Conservation (phyloP, 2,113 vertebrate species). For the Tetrax tetrax region DNA sequence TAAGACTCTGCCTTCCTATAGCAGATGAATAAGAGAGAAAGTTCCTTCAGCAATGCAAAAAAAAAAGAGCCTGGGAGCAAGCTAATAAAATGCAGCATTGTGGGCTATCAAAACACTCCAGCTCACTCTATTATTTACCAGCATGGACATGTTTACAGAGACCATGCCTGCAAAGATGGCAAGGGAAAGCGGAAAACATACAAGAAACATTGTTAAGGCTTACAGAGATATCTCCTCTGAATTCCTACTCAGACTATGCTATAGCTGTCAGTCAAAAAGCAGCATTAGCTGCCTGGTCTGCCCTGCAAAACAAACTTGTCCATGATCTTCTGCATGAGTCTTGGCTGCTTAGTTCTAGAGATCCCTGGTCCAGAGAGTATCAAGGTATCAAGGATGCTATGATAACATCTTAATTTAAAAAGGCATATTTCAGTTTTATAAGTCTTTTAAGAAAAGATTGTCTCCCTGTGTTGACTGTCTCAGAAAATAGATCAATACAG, state of each 20-base stretch:
- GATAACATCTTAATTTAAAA: not conserved
- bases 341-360: not conserved
- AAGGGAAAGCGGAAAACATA: not conserved
- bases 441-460: not conserved
- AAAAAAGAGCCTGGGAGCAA: not conserved
- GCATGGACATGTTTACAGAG: not conserved
- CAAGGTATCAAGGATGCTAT: not conserved
- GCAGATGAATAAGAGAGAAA: not conserved
- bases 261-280: not conserved
- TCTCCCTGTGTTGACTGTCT: not conserved
- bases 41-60: not conserved
- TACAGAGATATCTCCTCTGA: not conserved
- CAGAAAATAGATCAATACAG: not conserved
- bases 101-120: not conserved
- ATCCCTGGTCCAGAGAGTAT: not conserved
- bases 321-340: not conserved
- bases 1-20: not conserved
- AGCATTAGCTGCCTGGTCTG: not conserved
- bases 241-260: not conserved
- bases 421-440: not conserved
- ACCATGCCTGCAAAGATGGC: not conserved
- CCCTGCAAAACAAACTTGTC: not conserved
- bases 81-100: not conserved
- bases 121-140: not conserved
- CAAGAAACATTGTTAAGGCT: not conserved